Conservation (phyloP, 2,113 vertebrate genomes). For the Otocyon megalotis region DNA sequence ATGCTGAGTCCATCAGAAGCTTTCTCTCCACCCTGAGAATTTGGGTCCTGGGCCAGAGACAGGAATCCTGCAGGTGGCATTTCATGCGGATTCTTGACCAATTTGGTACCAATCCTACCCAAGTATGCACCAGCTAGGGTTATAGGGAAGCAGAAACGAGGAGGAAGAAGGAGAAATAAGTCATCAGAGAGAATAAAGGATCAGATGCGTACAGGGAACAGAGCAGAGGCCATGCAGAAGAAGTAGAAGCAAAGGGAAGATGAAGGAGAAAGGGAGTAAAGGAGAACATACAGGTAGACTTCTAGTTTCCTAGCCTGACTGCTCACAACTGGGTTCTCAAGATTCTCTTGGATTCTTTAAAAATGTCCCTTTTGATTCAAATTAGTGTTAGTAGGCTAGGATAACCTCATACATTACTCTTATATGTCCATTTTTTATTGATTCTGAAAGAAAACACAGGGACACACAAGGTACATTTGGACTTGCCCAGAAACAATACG, state of each 20-base stretch:
- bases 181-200: neutral
- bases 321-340: neutral
- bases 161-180: neutral
- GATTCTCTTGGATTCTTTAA: neutral
- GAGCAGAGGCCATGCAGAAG: neutral
- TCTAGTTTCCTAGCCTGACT: neutral
- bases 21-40: neutral
- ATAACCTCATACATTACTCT: neutral
- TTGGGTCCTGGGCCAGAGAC: rapidly evolving
- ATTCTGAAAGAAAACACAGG: neutral
- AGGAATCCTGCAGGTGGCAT: neutral
- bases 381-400: neutral
- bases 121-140: neutral
- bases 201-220: neutral
- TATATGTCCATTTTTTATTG: neutral
- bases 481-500: neutral
- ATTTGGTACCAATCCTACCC: neutral
- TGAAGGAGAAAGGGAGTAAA: neutral
- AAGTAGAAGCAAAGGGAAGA: neutral
- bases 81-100: neutral
- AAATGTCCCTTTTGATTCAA: neutral
- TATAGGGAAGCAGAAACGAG: neutral
- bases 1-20: neutral
- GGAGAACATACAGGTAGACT: too few species aligned
- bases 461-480: neutral